Conservation (phyloP, 2,113 vertebrate species). For the Emydocephalus ijimae region DNA sequence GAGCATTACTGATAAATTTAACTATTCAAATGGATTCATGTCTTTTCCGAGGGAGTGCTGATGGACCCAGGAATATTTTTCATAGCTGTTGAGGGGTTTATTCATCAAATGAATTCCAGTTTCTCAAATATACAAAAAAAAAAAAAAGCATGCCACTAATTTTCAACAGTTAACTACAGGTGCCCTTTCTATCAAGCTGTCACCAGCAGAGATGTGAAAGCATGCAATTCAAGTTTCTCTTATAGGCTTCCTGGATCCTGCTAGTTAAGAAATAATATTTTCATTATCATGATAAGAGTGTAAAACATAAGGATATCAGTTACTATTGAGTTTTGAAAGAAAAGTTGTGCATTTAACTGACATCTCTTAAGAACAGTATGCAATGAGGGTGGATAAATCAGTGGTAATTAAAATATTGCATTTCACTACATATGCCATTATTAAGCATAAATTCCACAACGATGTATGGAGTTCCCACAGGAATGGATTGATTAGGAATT, state of each 20-base stretch:
- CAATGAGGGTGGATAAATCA: neutral
- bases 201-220: slow-evolving; percentile 58
- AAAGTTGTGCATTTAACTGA: slow-evolving; percentile 20
- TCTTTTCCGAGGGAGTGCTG: slow-evolving; percentile 54
- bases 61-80: slow-evolving; percentile 61
- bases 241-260: slow-evolving; percentile 61
- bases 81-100: slow-evolving; percentile 47
- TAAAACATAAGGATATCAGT: slow-evolving; percentile 63
- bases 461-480: neutral
- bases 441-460: neutral
- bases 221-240: slow-evolving; percentile 54
- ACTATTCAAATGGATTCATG: slow-evolving; percentile 56
- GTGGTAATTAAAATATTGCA: neutral
- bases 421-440: neutral
- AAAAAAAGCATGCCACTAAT: slow-evolving; percentile 46
- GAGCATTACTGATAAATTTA: slow-evolving; percentile 55
- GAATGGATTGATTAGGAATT: neutral
- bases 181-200: slow-evolving; percentile 62
- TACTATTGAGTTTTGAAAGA: slow-evolving; percentile 26
- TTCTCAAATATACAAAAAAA: slow-evolving; percentile 14
- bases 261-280: slow-evolving; percentile 53
- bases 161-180: slow-evolving; percentile 55
- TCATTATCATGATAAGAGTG: slow-evolving; percentile 47
- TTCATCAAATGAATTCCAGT: slow-evolving; percentile 53
- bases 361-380: slow-evolving; percentile 16